Evolutionary conservation across 1,140 invertebrate species (phyloP).

Genomic region (Tetramorium parvispinum): DNA sequence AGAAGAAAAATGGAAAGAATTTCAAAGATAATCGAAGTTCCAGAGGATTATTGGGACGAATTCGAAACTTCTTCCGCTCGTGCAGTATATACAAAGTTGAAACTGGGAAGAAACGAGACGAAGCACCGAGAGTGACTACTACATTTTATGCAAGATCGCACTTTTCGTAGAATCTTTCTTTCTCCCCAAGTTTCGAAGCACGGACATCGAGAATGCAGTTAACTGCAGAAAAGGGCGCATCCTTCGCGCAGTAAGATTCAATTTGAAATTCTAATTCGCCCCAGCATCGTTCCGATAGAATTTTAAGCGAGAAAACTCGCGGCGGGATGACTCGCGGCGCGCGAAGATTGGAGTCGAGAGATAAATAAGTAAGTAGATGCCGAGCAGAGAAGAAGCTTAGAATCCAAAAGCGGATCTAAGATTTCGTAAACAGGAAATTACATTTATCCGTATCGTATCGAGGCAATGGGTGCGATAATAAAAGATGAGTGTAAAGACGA

Average conservation of each 20-base stretch:
- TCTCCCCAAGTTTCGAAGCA: slow-evolving; percentile 4
- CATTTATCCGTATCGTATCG: slow-evolving; percentile 10
- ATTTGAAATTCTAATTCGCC: slow-evolving; percentile 55
- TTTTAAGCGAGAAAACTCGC: slow-evolving; percentile 54
- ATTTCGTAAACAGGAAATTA: slow-evolving; percentile 34
- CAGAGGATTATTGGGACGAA: not conserved
- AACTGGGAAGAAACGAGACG: slow-evolving; percentile 26
- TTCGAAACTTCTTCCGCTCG: not conserved
- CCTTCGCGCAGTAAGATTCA: slow-evolving; percentile 43
- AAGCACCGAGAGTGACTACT: not conserved
- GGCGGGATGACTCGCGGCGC: slow-evolving; percentile 38
- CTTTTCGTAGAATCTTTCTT: not conserved
- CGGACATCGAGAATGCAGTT: slow-evolving; percentile 41
- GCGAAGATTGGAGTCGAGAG: slow-evolving; percentile 36
- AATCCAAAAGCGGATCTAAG: slow-evolving; percentile 27
- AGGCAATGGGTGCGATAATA: not conserved
- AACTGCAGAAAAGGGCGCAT: slow-evolving; percentile 55
- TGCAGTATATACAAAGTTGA: slow-evolving; percentile 41
- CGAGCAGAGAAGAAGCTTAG: not conserved
- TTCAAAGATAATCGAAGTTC: slow-evolving; percentile 35
- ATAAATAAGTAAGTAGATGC: slow-evolving; percentile 47
- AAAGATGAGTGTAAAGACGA: not conserved
- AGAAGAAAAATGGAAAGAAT: slow-evolving; percentile 1
- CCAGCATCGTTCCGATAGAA: slow-evolving; percentile 34
- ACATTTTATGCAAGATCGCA: slow-evolving; percentile 49